phyloP scores from a whole-genome alignment of 2,113 vertebrate genomes.

The Gambusia affinis region DNA sequence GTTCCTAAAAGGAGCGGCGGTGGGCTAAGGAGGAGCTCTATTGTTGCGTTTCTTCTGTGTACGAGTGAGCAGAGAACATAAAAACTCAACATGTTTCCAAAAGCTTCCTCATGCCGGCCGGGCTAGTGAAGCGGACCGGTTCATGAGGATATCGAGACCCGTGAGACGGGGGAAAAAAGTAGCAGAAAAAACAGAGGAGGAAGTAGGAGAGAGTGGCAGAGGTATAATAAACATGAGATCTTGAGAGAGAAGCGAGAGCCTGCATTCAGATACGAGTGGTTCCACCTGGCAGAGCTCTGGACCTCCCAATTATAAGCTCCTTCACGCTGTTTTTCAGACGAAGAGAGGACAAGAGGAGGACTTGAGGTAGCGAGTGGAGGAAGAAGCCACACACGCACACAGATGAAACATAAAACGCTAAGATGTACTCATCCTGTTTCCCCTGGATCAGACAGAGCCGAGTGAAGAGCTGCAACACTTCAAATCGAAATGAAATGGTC shows the following conservation, averaged over 20 bases:
- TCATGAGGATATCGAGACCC: neutral
- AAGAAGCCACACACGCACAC: slow-evolving; percentile 39
- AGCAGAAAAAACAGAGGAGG: slow-evolving; percentile 16
- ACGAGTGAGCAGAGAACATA: slow-evolving; percentile 24
- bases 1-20: slow-evolving; percentile 49
- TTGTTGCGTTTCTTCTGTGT: slow-evolving; percentile 16
- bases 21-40: slow-evolving; percentile 1
- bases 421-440: slow-evolving; percentile 21
- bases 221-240: slow-evolving; percentile 62
- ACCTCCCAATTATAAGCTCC: slow-evolving; percentile 78
- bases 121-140: neutral
- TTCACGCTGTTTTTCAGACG: slow-evolving; percentile 63
- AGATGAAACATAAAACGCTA: slow-evolving; percentile 15
- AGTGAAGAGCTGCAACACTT: neutral
- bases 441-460: neutral
- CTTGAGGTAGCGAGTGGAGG: slow-evolving; percentile 36
- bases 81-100: slow-evolving; percentile 3
- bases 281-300: slow-evolving; percentile 81
- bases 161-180: slow-evolving; percentile 30
- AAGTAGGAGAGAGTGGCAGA: slow-evolving; percentile 45
- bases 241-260: slow-evolving; percentile 67
- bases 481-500: slow-evolving; percentile 1
- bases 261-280: slow-evolving; percentile 79
- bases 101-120: neutral
- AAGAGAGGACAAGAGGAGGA: slow-evolving; percentile 40